Evolutionary conservation across 1,140 invertebrate species (phyloP).

Genomic region (Caerostris darwini): DNA sequence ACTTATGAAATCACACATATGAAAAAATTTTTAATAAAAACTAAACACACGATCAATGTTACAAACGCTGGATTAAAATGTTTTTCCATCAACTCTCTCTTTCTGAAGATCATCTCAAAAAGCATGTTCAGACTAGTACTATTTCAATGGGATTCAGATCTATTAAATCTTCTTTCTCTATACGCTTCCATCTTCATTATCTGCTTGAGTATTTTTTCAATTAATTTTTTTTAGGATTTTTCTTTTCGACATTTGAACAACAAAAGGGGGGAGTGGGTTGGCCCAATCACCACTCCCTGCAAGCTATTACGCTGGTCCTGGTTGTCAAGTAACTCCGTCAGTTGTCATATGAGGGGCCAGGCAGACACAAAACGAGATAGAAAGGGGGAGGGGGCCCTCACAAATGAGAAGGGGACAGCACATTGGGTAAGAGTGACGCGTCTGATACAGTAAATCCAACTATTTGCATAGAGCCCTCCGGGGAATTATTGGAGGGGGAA

Average conservation of each 20-base stretch:
- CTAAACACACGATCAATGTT: too few relatives aligned
- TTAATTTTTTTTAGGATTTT: slow-evolving; percentile 33
- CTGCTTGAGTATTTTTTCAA: slow-evolving; percentile 41
- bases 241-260: slow-evolving; percentile 13
- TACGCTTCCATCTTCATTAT: slow-evolving; percentile 71
- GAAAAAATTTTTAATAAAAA: too few relatives aligned
- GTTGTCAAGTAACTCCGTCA: slow-evolving; percentile 74
- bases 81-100: too few relatives aligned
- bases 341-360: slow-evolving; percentile 68
- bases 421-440: slow-evolving; percentile 69
- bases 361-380: slow-evolving; percentile 19
- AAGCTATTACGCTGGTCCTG: slow-evolving; percentile 68
- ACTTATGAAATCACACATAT: too few relatives aligned
- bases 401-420: slow-evolving; percentile 30
- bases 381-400: slow-evolving; percentile 21
- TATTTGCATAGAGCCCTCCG: slow-evolving; percentile 73
- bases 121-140: too few relatives aligned
- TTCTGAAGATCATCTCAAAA: too few relatives aligned
- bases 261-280: slow-evolving; percentile 21
- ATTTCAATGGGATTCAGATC: too few relatives aligned
- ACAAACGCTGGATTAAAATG: too few relatives aligned
- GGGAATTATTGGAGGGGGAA: slow-evolving; percentile 55
- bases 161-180: background rate
- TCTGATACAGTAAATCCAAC: slow-evolving; percentile 73
- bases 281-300: slow-evolving; percentile 68